These are phyloP conservation scores for Ctenicera cuprea DNA, from an alignment of 2,888 invertebrate genomes.

Conservation along the genomic window DNA sequence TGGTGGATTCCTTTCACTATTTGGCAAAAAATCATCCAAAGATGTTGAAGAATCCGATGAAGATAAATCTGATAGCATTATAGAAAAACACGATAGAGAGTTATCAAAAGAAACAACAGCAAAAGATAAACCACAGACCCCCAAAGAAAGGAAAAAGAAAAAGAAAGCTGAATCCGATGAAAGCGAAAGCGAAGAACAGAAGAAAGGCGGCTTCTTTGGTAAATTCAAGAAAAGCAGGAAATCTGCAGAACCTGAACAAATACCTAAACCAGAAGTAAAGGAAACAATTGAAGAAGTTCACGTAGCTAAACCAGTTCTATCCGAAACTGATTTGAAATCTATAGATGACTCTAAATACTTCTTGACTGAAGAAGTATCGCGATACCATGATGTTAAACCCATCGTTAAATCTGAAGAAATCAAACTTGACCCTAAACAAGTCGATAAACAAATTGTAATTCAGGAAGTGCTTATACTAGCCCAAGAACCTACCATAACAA, in stretches of 20 bases:
- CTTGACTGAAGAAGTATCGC: conserved; percentile 55
- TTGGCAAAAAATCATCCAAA: conserved; percentile 66
- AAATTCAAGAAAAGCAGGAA: conserved; percentile 52
- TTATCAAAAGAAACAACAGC: conserved; percentile 62
- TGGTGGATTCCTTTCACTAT: conserved; percentile 66
- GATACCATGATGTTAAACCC: conserved; percentile 54
- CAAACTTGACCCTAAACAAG: conserved; percentile 8
- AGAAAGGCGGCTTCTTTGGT: conserved; percentile 59
- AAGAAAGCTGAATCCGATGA: conserved; percentile 55
- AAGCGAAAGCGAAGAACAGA: conserved; percentile 56
- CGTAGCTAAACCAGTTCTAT: conserved; percentile 27
- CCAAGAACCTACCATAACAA: background rate
- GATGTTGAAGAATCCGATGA: conserved; percentile 66
- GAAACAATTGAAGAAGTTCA: background rate
- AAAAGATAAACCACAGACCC: conserved; percentile 47
- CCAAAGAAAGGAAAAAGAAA: conserved; percentile 41
- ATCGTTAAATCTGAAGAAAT: conserved; percentile 3
- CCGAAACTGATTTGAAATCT: conserved; percentile 49
- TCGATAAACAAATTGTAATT: too few species aligned
- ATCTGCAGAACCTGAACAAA: conserved; percentile 24
- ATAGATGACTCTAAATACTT: conserved; percentile 57
- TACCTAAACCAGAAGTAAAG: background rate
- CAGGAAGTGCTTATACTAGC: too few species aligned
- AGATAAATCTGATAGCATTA: conserved; percentile 62
- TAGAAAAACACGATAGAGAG: conserved; percentile 69